These are phyloP conservation scores for Ictalurus furcatus DNA, from an alignment of 2,113 vertebrate genomes.

Conservation along the genomic window DNA sequence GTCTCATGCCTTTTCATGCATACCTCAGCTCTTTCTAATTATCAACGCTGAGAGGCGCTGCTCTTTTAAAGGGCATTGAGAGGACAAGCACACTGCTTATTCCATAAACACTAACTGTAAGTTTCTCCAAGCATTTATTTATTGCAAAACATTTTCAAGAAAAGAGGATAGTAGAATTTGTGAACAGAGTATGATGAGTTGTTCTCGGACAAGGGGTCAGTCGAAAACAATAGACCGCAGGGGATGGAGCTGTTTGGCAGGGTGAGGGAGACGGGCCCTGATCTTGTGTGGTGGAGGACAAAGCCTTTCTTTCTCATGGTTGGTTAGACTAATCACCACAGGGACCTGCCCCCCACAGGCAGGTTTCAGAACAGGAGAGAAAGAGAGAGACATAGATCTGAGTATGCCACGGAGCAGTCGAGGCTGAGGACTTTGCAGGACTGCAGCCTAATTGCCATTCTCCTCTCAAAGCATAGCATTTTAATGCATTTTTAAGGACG, in stretches of 20 bases:
- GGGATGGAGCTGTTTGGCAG: conserved; percentile 61
- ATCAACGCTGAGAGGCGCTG: conserved; percentile 23
- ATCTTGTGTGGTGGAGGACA: conserved; percentile 61
- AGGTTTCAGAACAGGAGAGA: conserved; percentile 51
- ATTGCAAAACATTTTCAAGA: conserved; percentile 26
- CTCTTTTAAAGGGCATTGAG: conserved; percentile 31
- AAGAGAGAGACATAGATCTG: conserved; percentile 36
- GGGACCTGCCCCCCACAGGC: conserved; percentile 53
- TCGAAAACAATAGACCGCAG: conserved; percentile 56
- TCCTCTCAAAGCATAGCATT: conserved; percentile 31
- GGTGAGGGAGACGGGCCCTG: conserved; percentile 56
- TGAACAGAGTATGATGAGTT: conserved; percentile 65
- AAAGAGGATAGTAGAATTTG: conserved; percentile 18
- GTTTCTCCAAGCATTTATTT: conserved; percentile 31
- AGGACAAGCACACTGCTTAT: conserved; percentile 29
- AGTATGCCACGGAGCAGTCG: conserved; percentile 26
- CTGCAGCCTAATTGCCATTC: conserved; percentile 49
- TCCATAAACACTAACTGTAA: conserved; percentile 21
- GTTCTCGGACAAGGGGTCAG: conserved; percentile 63
- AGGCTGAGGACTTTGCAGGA: conserved; percentile 37
- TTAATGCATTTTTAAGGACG: conserved; percentile 38
- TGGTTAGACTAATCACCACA: conserved; percentile 68
- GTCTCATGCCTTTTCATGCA: conserved; percentile 18
- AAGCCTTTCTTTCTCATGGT: conserved; percentile 65
- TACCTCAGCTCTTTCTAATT: conserved; percentile 37